These are phyloP conservation scores for Otis tarda DNA, from an alignment of 2,113 vertebrate species.

Conservation along the genomic window DNA sequence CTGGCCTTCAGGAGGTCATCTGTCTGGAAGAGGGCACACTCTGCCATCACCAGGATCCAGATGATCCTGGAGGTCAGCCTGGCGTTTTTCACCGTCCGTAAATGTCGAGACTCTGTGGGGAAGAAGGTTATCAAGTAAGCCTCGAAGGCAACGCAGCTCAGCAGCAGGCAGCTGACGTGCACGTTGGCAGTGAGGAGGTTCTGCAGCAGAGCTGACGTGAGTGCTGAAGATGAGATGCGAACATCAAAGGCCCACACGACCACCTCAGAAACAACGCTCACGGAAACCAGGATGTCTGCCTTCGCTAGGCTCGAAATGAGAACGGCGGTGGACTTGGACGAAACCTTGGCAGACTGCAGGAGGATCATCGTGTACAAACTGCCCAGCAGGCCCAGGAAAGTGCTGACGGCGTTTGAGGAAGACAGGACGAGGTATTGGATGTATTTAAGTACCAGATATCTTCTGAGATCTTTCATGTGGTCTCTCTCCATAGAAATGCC, in stretches of 20 bases:
- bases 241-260: not conserved
- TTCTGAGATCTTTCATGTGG: constrained; percentile 72
- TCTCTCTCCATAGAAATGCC: constrained; percentile 47
- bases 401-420: constrained; percentile 40
- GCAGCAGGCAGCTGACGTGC: constrained; percentile 74
- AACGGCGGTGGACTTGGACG: constrained; percentile 78
- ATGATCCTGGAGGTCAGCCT: constrained; percentile 41
- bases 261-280: not conserved
- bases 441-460: constrained; percentile 80
- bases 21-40: constrained; percentile 56
- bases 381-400: constrained; percentile 71
- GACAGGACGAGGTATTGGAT: constrained; percentile 78
- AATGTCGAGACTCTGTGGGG: constrained; percentile 62
- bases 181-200: constrained; percentile 73
- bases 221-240: not conserved
- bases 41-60: constrained; percentile 63
- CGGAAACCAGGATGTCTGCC: constrained; percentile 64
- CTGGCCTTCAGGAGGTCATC: not conserved
- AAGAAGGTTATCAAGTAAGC: constrained; percentile 76
- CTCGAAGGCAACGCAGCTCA: constrained; percentile 79
- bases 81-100: constrained; percentile 72
- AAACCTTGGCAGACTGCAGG: constrained; percentile 74
- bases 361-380: constrained; percentile 63
- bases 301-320: constrained; percentile 77
- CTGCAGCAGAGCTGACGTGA: not conserved